Evolutionary conservation across 1,140 invertebrate genomes (phyloP).

Genomic region (Orius laevigatus): DNA sequence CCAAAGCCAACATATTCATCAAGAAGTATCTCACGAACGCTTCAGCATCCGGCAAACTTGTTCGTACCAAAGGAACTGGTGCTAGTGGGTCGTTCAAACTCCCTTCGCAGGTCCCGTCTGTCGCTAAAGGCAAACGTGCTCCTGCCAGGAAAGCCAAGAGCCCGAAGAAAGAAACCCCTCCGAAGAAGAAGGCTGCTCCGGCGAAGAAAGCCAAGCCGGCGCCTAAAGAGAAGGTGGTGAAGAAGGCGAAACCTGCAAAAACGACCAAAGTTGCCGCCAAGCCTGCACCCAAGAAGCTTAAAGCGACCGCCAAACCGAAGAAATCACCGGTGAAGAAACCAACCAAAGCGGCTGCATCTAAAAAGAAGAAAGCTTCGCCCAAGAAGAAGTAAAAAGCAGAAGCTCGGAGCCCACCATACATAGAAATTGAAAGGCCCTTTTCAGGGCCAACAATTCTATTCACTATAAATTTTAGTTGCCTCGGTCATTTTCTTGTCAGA

Average conservation of each 20-base stretch:
- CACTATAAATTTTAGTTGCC: no score
- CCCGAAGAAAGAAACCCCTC: slow-evolving; percentile 18
- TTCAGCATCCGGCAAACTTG: slow-evolving; percentile 25
- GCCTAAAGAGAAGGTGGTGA: background rate
- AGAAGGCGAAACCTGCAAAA: background rate
- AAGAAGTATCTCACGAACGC: slow-evolving; percentile 29
- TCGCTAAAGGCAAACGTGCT: slow-evolving; percentile 9
- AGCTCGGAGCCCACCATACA: background rate
- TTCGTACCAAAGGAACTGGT: slow-evolving; percentile 31
- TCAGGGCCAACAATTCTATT: slow-evolving; percentile 23
- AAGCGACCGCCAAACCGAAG: slow-evolving; percentile 17
- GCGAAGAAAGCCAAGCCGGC: slow-evolving; percentile 14
- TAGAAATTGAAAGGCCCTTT: slow-evolving; percentile 22
- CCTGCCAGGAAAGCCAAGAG: slow-evolving; percentile 13
- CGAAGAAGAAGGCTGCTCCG: slow-evolving; percentile 12
- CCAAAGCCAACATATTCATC: slow-evolving; percentile 28
- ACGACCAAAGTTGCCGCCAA: slow-evolving; percentile 14
- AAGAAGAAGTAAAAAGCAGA: slow-evolving; percentile 14
- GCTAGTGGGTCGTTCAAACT: slow-evolving; percentile 32
- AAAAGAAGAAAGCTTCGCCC: slow-evolving; percentile 17
- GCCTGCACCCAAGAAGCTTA: slow-evolving; percentile 14
- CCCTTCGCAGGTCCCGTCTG: slow-evolving; percentile 5
- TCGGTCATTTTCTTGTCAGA: no score
- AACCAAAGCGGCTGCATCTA: slow-evolving; percentile 18
- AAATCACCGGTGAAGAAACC: slow-evolving; percentile 17